These are phyloP conservation scores for Hirtodrosophila trivittata DNA, from an alignment of 2,888 invertebrate genomes.

Conservation along the genomic window DNA sequence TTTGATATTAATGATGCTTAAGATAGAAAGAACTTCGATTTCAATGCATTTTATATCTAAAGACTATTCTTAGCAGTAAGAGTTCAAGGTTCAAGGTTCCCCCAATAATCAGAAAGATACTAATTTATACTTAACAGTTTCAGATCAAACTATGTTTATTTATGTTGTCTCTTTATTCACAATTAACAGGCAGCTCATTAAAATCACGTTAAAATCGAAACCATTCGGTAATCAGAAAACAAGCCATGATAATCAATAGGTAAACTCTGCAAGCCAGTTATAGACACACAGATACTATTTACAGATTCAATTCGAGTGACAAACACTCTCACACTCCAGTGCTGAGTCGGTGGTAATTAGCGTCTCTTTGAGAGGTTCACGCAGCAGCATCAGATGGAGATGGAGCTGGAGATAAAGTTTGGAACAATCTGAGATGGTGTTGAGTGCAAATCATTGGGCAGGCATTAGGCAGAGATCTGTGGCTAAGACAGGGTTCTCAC, in stretches of 20 bases:
- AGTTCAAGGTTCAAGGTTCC: no score
- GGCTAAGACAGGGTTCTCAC: constrained; percentile 60
- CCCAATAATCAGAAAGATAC: not conserved
- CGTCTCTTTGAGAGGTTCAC: constrained; percentile 45
- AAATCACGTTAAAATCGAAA: constrained; percentile 37
- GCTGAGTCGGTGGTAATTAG: constrained; percentile 53
- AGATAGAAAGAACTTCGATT: no score
- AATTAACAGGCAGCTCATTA: constrained; percentile 42
- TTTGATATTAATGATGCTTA: no score
- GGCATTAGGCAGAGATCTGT: constrained; percentile 27
- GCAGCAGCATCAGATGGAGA: constrained; percentile 5
- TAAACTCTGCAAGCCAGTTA: constrained; percentile 20
- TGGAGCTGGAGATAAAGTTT: constrained; percentile 1
- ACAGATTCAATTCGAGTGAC: constrained; percentile 61
- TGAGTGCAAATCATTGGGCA: constrained; percentile 60
- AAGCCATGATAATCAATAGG: constrained; percentile 9
- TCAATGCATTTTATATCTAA: no score
- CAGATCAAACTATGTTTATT: not conserved
- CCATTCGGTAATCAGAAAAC: constrained; percentile 14
- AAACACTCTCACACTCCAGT: constrained; percentile 50
- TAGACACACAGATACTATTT: constrained; percentile 50
- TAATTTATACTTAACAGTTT: constrained; percentile 3
- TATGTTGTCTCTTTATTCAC: not conserved
- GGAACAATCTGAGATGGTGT: constrained; percentile 17
- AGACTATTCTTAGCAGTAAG: no score